phyloP scores from a whole-genome alignment of 2,888 invertebrate genomes.

The Chrysina gloriosa region DNA sequence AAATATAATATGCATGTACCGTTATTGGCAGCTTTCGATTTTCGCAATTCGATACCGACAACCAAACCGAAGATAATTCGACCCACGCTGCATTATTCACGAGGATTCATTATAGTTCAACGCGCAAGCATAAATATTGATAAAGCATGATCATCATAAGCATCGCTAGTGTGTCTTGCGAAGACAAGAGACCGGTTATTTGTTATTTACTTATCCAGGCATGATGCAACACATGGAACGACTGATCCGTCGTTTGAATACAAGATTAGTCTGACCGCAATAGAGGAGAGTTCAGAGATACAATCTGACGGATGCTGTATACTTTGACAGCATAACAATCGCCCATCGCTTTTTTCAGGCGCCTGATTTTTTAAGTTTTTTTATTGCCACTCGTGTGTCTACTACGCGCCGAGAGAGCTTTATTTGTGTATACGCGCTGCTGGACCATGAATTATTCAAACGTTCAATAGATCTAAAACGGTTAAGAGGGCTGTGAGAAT shows the following conservation, averaged over 20 bases:
- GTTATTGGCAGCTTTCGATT: constrained; percentile 19
- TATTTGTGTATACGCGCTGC: constrained; percentile 17
- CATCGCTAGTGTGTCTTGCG: constrained; percentile 8
- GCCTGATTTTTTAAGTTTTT: constrained; percentile 42
- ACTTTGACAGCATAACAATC: constrained; percentile 49
- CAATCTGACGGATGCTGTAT: constrained; percentile 51
- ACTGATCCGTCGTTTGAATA: constrained; percentile 47
- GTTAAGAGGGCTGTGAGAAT: constrained; percentile 30
- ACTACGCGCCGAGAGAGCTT: neutral
- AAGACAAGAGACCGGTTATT: constrained; percentile 26
- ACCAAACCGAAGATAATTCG: constrained; percentile 25
- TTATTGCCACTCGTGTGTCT: constrained; percentile 21
- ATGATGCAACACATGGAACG: constrained; percentile 44
- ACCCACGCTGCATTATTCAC: constrained; percentile 22
- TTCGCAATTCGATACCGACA: constrained; percentile 14
- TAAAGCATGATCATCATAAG: constrained; percentile 25
- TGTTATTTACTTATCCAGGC: constrained; percentile 36
- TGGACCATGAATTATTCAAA: constrained; percentile 34
- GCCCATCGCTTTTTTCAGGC: constrained; percentile 44
- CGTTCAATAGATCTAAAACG: constrained; percentile 31
- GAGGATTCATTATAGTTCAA: constrained; percentile 24
- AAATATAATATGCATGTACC: constrained; percentile 1
- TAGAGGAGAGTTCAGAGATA: constrained; percentile 47
- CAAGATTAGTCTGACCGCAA: constrained; percentile 49
- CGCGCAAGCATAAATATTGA: constrained; percentile 33